Evolutionary conservation across 2,797 vertebrate species (phyloP), one percentile per base, ranked within the genome.

Genomic region (Sylvia borin): DNA sequence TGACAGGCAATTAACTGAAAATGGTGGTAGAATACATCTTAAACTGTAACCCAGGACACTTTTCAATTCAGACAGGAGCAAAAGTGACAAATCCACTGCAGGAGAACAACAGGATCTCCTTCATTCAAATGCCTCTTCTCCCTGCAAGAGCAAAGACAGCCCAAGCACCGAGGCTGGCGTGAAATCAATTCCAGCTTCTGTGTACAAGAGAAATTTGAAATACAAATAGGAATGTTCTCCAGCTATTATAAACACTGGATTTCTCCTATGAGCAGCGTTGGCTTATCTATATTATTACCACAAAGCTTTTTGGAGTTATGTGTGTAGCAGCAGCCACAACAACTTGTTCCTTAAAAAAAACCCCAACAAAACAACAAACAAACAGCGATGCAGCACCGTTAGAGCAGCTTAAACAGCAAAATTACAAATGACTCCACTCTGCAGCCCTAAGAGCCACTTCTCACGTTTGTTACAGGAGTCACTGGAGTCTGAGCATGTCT

Each of bases 251-350:
- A 86, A 81, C 40, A 7, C 2, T 13, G 24, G 9, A 1, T 9
- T 71, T 34, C 29, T 64, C 55, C 13, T 80, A 27, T 1, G 4
- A 82, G 60, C 67, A 85, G 21, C 0, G 1, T 73, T 80, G 86
- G 89, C 68, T 94, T 96, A 93, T 92, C 91, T 74, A n/a, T 36
- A 10, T 65, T 72, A 80, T 58, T 94, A 55, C 74, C 58, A 92
- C 67, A 87, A 83, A 80, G 73, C 88, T 65, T 78, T 94, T 14
- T 53, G 70, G 51, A 90, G 70, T 73, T 84, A 19, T 10, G 38
- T 4, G 2, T 29, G 5, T 84, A 86, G 45, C 29, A 64, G 75
- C 85, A 51, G 55, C 47, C 13, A 1, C 53, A 55, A 88, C 70
- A 78, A 75, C 58, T 70, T 25, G n/a, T 60, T 86, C 70, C 66